Conservation (phyloP, 1,140 invertebrate species). For the Sinonovacula constricta region DNA sequence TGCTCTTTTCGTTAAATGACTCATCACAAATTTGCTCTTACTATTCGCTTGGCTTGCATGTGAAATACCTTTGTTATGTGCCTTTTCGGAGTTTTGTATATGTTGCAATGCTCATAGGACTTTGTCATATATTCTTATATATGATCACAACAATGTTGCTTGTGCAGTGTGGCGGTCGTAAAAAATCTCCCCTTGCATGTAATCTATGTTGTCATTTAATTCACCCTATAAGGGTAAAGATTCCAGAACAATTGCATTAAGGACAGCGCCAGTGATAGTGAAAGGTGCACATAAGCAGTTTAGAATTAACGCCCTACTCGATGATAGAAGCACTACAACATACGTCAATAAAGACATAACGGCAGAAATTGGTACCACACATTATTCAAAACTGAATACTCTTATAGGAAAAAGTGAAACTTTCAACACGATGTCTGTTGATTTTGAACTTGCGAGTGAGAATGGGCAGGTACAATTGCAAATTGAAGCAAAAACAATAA, state of each 20-base stretch:
- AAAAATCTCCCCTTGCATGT: too few relatives aligned
- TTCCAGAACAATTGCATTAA: background rate
- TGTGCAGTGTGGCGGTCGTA: too few relatives aligned
- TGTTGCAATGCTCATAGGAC: background rate
- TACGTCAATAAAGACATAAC: background rate
- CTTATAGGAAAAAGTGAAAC: background rate
- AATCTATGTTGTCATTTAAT: too few relatives aligned
- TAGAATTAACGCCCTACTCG: background rate
- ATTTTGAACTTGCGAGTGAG: background rate
- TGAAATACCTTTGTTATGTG: too few relatives aligned
- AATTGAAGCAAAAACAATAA: background rate
- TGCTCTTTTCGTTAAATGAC: too few relatives aligned
- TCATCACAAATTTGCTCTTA: too few relatives aligned
- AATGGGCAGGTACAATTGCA: background rate
- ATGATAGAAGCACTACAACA: background rate
- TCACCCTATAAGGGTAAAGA: background rate
- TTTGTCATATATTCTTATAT: background rate
- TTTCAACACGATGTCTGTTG: background rate
- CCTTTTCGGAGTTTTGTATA: too few relatives aligned
- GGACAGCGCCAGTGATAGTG: background rate
- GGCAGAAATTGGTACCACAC: background rate
- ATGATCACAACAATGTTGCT: background rate
- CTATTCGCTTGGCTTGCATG: too few relatives aligned
- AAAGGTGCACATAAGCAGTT: background rate
- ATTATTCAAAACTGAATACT: background rate